Evolutionary conservation across 2,888 invertebrate genomes (phyloP).

Genomic region (Nemotelus nigrinus): DNA sequence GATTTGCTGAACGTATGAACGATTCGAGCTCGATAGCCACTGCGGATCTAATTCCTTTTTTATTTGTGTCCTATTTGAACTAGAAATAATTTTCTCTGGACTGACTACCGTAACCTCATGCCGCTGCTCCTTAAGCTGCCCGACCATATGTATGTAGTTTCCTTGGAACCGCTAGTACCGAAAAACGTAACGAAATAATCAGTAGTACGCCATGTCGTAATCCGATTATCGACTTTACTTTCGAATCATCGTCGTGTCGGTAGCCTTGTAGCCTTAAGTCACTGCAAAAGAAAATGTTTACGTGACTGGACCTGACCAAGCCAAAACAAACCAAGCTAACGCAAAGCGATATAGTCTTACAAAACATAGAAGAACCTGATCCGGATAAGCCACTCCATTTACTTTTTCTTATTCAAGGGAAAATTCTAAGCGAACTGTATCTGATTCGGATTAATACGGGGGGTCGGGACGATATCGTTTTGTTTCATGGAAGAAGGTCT

Average conservation of each 20-base stretch:
- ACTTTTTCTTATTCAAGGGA: constrained; percentile 28
- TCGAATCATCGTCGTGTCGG: no score
- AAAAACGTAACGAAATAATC: constrained; percentile 36
- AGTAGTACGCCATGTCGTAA: constrained; percentile 32
- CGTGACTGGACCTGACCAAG: constrained; percentile 21
- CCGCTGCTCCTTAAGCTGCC: neutral
- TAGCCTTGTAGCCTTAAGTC: neutral
- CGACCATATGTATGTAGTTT: neutral
- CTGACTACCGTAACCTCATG: neutral
- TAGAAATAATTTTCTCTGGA: neutral
- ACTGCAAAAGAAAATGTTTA: constrained; percentile 26
- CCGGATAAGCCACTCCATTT: constrained; percentile 39
- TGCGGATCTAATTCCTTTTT: neutral
- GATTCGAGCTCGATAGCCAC: constrained; percentile 3
- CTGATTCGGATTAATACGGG: constrained; percentile 22
- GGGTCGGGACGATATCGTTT: no score
- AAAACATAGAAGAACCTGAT: constrained; percentile 33
- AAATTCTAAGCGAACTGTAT: constrained; percentile 6
- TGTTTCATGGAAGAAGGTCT: neutral
- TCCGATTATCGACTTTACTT: constrained; percentile 23
- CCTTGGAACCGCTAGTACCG: neutral
- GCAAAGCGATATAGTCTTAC: constrained; percentile 20
- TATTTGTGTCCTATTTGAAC: neutral
- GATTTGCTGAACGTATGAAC: constrained; percentile 1
- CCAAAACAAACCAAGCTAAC: neutral